Conservation (phyloP, 1,140 invertebrate genomes). For the Temnothorax longispinosus region DNA sequence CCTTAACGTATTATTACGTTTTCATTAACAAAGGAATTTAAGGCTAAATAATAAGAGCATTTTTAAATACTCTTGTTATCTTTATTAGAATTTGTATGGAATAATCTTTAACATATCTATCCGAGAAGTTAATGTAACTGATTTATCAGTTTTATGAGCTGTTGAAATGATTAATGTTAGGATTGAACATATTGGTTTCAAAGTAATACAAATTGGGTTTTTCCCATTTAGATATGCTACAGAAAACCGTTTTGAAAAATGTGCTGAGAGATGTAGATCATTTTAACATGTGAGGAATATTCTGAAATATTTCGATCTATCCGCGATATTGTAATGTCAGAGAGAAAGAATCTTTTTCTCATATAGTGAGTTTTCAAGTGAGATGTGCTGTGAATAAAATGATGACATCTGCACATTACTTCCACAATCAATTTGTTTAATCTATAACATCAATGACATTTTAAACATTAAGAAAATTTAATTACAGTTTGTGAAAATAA, state of each 20-base stretch:
- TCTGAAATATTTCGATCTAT: not conserved
- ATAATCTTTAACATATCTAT: not conserved
- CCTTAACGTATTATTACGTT: not conserved
- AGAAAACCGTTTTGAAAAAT: conserved; percentile 25
- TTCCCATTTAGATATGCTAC: conserved; percentile 10
- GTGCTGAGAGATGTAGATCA: not conserved
- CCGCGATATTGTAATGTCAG: not conserved
- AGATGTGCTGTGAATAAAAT: not conserved
- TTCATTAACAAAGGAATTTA: not conserved
- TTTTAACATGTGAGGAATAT: not conserved
- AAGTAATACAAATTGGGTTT: not conserved
- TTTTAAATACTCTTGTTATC: not conserved
- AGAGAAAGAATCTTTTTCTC: not conserved
- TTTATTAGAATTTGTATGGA: not conserved
- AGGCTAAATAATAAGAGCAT: not conserved
- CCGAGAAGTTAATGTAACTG: conserved; percentile 33
- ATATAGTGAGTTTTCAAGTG: not conserved
- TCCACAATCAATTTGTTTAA: not conserved
- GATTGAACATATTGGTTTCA: conserved; percentile 35
- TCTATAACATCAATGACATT: not conserved
- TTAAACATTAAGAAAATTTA: conserved; percentile 2
- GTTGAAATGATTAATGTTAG: conserved; percentile 53
- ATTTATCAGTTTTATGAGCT: conserved; percentile 67
- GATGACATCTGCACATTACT: not conserved
- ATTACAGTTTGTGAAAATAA: not conserved